Conservation (phyloP, 2,888 invertebrate species). For the Andricus curvator region DNA sequence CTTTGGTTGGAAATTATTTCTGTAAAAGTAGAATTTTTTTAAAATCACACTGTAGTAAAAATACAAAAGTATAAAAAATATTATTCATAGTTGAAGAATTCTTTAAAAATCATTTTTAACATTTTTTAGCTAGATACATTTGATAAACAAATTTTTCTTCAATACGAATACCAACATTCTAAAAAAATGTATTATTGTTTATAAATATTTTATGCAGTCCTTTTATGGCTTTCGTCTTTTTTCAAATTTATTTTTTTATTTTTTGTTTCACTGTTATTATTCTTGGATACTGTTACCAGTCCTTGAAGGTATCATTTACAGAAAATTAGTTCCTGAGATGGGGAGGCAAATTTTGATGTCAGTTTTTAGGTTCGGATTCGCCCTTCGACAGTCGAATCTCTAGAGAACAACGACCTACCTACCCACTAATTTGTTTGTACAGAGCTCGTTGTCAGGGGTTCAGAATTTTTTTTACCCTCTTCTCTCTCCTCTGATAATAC, state of each 20-base stretch:
- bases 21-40: no score
- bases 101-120: no score
- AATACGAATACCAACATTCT: no score
- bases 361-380: neutral
- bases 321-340: neutral
- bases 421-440: conserved; percentile 37
- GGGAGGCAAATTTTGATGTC: neutral
- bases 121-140: no score
- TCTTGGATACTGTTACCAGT: neutral
- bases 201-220: no score
- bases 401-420: conserved; percentile 36
- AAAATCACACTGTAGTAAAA: no score
- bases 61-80: no score
- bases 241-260: neutral
- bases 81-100: no score
- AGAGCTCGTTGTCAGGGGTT: conserved; percentile 28
- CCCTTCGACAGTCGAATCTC: conserved; percentile 17
- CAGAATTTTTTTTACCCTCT: conserved; percentile 8
- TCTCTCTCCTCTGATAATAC: neutral
- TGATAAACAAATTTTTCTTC: no score
- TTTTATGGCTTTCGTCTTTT: no score
- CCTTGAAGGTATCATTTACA: neutral
- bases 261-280: neutral
- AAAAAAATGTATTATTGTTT: no score
- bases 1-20: no score